Evolutionary conservation across 2,888 invertebrate species (phyloP).

Genomic region (Alsophila aescularia): DNA sequence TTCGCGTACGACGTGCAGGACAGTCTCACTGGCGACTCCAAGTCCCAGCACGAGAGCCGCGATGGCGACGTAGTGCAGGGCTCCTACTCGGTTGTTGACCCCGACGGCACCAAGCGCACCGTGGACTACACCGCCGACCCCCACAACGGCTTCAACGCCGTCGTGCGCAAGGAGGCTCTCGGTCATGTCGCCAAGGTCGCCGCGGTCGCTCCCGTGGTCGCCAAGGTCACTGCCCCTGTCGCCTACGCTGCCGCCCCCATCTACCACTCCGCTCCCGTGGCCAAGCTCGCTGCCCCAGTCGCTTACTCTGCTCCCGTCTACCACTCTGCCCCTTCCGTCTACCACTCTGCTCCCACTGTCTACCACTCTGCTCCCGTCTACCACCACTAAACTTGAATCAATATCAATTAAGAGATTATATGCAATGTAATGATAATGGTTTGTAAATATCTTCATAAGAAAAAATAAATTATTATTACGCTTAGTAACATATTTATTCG

Average conservation of each 20-base stretch:
- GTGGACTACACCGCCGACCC: slow-evolving; percentile 81
- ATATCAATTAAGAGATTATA: not conserved
- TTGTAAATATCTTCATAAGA: slow-evolving; percentile 17
- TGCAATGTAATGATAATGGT: slow-evolving; percentile 13
- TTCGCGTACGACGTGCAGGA: slow-evolving; percentile 82
- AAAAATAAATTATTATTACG: slow-evolving; percentile 29
- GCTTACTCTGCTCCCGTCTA: slow-evolving; percentile 43
- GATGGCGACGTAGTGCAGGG: slow-evolving; percentile 82
- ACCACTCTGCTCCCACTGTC: slow-evolving; percentile 50
- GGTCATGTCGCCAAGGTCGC: slow-evolving; percentile 54
- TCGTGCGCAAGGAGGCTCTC: slow-evolving; percentile 76
- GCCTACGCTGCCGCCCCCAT: slow-evolving; percentile 46
- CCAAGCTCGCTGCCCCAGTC: slow-evolving; percentile 18
- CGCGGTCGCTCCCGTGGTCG: slow-evolving; percentile 38
- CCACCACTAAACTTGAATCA: slow-evolving; percentile 69
- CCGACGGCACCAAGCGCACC: slow-evolving; percentile 79
- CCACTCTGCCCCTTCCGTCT: slow-evolving; percentile 40
- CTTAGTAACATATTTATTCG: not conserved
- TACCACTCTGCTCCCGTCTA: slow-evolving; percentile 53
- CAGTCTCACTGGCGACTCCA: slow-evolving; percentile 83
- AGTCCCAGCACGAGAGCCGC: slow-evolving; percentile 82
- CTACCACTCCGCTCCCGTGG: slow-evolving; percentile 37
- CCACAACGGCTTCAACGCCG: slow-evolving; percentile 79
- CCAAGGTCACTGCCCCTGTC: slow-evolving; percentile 46
- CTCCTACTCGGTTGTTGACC: slow-evolving; percentile 79